Percentiles rank a stretch among this genome's conserved stretches.
Evolutionary conservation across 2,888 invertebrate genomes (phyloP).

Genomic region (Acronicta psi): DNA sequence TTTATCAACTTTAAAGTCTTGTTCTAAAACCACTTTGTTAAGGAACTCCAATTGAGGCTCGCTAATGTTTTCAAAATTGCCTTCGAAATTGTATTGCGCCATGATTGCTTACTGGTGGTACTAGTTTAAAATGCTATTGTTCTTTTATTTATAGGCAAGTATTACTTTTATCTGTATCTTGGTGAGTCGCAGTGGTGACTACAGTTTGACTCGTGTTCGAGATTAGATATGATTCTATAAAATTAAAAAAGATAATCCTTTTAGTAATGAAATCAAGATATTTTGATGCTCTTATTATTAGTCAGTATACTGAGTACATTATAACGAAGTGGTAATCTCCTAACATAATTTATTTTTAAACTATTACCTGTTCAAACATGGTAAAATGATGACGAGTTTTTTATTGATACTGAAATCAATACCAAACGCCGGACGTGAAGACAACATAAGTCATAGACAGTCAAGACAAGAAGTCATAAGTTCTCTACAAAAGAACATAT

Average conservation of each 20-base stretch:
- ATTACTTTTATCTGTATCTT: constrained; percentile 2
- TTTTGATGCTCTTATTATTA: no score
- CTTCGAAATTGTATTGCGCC: constrained; percentile 59
- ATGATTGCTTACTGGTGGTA: constrained; percentile 29
- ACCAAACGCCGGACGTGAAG: no score
- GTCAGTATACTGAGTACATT: no score
- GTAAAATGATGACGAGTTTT: no score
- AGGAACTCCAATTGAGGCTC: constrained; percentile 62
- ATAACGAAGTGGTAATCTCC: no score
- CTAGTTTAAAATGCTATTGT: constrained; percentile 5
- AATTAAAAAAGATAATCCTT: no score
- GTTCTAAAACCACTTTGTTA: constrained; percentile 59
- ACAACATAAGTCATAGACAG: no score
- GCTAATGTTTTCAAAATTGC: constrained; percentile 54
- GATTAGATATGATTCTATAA: constrained; percentile 8
- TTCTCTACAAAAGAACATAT: no score
- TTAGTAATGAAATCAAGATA: neutral
- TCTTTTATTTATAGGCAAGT: constrained; percentile 18
- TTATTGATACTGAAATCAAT: no score
- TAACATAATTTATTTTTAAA: no score
- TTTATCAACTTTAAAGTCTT: constrained; percentile 56
- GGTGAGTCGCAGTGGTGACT: neutral
- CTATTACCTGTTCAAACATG: no score
- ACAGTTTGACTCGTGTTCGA: constrained; percentile 5
- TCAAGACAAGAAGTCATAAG: no score